Base-by-base conservation (phyloP, 2,797 vertebrate genomes). In the Dermochelys coriacea region DNA sequence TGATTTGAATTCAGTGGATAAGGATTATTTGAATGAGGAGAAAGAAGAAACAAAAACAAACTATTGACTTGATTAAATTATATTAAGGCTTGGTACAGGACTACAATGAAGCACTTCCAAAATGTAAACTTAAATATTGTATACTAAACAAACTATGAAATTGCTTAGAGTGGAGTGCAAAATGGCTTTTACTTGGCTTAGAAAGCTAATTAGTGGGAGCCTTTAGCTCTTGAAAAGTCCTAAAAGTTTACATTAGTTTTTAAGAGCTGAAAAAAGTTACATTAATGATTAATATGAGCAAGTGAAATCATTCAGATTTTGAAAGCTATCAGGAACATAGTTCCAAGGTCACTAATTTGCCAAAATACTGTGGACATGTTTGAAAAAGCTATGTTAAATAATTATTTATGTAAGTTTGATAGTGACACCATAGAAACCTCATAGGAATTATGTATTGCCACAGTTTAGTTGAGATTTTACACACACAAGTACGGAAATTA, bases 181-280 rank as follows among this genome's bases (percentile, higher is more conserved):
- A 95, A 92, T 68, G 0, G 78, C 15, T 86, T 95, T 83, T 89
- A 92, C 81, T 93, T 93, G 61, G n/a, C 47, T 75, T 86, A 64
- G 79, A 87, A 79, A 91, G 23, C 71, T 86, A 86, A 77, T 93
- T 94, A 94, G 86, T 85, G 55, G 89, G 80, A 31, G 4, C 54
- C 74, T 95, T 95, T 45, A 85, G 88, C 87, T 93, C 75, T 87
- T 93, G 75, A 91, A 86, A 93, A 96, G 80, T 83, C 68, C 3
- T 18, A 49, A 80, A 59, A 90, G 68, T 86, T 95, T 82, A 14
- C 87, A 91, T 95, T 95, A 94, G 84, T 87, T 96, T 95, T 96
- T 89, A 80, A 91, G 68, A 87, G 89, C 68, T 92, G 90, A 94
- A 93, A 89, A 41, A 29, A 41, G 71, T 93, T 90, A 23, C 75